Evolutionary conservation across 2,797 vertebrate species (phyloP), one percentile per base, ranked within the genome.

Genomic region (Lepilemur septentrionalis): DNA sequence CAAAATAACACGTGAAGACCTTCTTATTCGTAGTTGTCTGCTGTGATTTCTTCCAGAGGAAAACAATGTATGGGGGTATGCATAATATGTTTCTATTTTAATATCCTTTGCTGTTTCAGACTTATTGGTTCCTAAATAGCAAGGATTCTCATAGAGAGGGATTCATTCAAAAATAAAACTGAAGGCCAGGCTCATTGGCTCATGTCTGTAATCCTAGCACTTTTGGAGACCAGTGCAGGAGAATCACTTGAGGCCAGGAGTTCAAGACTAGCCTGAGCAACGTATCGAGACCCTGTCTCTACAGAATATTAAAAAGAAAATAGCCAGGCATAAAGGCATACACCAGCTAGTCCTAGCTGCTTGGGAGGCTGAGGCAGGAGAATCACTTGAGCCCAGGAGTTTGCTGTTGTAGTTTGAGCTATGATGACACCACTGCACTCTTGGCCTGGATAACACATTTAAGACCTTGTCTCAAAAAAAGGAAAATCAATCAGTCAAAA

Each of bases 81-180:
- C 0, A 43, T 48, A 18, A 22, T 32, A 46, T 46, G 2, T 70
- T 93, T 18, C 32, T 91, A 0, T 46, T 35, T 80, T 78, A 88
- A 67, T 86, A 28, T 81, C 4, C 5, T 28, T 63, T 81, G 43
- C 22, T 78, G 8, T 85, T 93, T 78, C n/a, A 84, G 75, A 41
- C 6, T 20, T 81, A 91, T 55, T 91, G 69, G 13, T 70, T 89
- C 17, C 57, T 73, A 17, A 88, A 50, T 76, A 89, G 38, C 38
- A 95, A 72, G 73, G 69, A 57, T 86, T 95, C 17, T 88, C 3
- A 41, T 70, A 92, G 2, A 61, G 43, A 48, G 25, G 41, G 22
- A 61, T 70, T 94, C 76, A 69, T 90, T 92, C 0, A 72, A 63
- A 95, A 96, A 35, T 90, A 76, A 28, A 90, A 72, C 28, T 89